These are phyloP conservation scores for Allacma fusca DNA, from an alignment of 2,888 invertebrate species.

Conservation along the genomic window DNA sequence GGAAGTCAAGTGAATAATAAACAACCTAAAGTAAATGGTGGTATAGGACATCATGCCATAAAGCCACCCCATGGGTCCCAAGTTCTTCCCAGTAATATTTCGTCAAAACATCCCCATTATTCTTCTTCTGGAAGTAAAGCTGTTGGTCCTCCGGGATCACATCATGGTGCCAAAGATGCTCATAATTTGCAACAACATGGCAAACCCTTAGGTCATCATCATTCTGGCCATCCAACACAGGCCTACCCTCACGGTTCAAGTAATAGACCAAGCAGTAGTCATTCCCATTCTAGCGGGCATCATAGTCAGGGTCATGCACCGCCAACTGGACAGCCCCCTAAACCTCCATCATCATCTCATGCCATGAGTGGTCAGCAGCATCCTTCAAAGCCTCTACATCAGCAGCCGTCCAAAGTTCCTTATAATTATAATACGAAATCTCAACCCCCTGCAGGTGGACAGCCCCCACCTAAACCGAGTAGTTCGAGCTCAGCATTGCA, in stretches of 20 bases:
- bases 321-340: constrained; percentile 2
- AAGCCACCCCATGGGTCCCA: constrained; percentile 28
- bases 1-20: constrained; percentile 32
- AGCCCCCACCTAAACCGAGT: not conserved
- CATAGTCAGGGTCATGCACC: constrained; percentile 40
- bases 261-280: constrained; percentile 33
- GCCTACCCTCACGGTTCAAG: constrained; percentile 28
- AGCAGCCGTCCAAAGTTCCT: constrained; percentile 41
- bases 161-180: constrained; percentile 39
- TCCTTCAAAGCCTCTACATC: constrained; percentile 29
- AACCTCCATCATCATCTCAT: constrained; percentile 29
- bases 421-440: constrained; percentile 43
- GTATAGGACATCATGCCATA: constrained; percentile 29
- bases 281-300: constrained; percentile 35
- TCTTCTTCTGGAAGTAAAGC: constrained; percentile 36
- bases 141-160: constrained; percentile 25
- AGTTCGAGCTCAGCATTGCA: not conserved
- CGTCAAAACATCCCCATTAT: constrained; percentile 30
- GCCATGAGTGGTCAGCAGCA: constrained; percentile 28
- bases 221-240: constrained; percentile 20
- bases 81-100: constrained; percentile 14
- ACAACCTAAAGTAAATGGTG: constrained; percentile 42
- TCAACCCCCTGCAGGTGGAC: constrained; percentile 28
- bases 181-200: constrained; percentile 21
- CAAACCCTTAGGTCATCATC: constrained; percentile 34